phyloP scores from a whole-genome alignment of 2,113 vertebrate species.

The Synchiropus splendidus region DNA sequence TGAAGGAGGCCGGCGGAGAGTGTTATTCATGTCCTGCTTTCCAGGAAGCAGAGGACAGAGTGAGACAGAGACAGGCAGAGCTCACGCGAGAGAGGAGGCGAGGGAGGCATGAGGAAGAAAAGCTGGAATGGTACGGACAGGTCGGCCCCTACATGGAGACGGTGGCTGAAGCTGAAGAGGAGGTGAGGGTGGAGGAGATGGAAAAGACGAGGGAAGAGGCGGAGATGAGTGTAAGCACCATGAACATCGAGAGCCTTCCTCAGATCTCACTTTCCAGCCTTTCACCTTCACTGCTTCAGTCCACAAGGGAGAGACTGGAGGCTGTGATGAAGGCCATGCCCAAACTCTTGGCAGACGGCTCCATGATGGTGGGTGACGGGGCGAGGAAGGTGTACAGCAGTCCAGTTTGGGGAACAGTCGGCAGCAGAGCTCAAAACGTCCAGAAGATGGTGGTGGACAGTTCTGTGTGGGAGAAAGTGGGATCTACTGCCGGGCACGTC shows the following conservation, averaged over 20 bases:
- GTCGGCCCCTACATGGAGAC: conserved; percentile 41
- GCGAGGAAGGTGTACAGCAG: conserved; percentile 31
- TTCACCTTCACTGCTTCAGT: conserved; percentile 41
- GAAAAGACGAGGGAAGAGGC: conserved; percentile 50
- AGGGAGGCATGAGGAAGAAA: conserved; percentile 9
- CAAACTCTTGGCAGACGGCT: conserved; percentile 33
- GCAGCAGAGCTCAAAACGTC: conserved; percentile 22
- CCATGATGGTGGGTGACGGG: conserved; percentile 31
- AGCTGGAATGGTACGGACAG: background rate
- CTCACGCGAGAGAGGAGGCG: conserved; percentile 20
- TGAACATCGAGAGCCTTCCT: conserved; percentile 32
- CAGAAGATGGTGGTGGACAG: conserved; percentile 43
- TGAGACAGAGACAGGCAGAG: conserved; percentile 49
- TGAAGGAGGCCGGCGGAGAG: conserved; percentile 51
- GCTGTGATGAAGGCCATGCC: conserved; percentile 30
- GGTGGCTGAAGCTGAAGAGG: conserved; percentile 43
- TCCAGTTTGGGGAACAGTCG: conserved; percentile 36
- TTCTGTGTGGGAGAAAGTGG: conserved; percentile 43
- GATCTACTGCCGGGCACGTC: conserved; percentile 27
- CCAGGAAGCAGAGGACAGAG: conserved; percentile 43
- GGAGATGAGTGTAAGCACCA: conserved; percentile 41
- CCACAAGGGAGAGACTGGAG: conserved; percentile 37
- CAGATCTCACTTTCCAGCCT: conserved; percentile 10
- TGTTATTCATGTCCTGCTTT: conserved; percentile 52
- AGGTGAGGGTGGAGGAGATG: conserved; percentile 41